These are phyloP conservation scores for Takifugu rubripes DNA, from an alignment of 2,797 vertebrate species.

Conservation along the genomic window DNA sequence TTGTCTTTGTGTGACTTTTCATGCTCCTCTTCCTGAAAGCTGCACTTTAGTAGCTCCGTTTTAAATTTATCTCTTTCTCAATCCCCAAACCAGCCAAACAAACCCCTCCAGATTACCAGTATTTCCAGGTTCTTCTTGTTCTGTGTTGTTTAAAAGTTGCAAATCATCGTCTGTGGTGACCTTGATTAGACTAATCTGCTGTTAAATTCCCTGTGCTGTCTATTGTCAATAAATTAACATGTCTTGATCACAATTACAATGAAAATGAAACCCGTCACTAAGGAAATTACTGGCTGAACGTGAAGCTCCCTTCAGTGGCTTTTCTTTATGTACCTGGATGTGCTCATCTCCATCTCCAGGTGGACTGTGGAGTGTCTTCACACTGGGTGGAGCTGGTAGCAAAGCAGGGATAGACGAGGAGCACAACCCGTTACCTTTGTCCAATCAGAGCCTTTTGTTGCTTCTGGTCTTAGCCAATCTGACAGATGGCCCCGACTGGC, in stretches of 20 bases:
- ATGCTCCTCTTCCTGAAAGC: conserved; percentile 39
- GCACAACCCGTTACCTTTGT: conserved; percentile 87
- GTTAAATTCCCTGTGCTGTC: conserved; percentile 5
- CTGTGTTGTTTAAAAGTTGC: conserved; percentile 65
- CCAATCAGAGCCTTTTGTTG: conserved; percentile 95
- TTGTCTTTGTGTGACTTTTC: conserved; percentile 48
- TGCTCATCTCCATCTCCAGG: conserved; percentile 69
- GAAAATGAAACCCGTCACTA: no score
- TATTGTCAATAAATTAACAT: not conserved
- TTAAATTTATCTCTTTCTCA: conserved; percentile 35
- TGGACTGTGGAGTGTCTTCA: conserved; percentile 96
- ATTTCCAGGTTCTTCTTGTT: conserved; percentile 51
- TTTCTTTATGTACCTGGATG: not conserved
- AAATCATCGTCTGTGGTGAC: conserved; percentile 34
- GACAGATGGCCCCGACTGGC: conserved; percentile 85
- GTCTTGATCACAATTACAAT: not conserved
- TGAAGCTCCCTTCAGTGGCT: not conserved
- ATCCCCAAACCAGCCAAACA: conserved; percentile 25
- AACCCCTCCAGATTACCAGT: conserved; percentile 24
- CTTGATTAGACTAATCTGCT: conserved; percentile 44
- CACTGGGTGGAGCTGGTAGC: conserved; percentile 86
- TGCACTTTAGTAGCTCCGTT: conserved; percentile 26
- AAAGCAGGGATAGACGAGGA: conserved; percentile 78
- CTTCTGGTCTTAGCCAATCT: conserved; percentile 91
- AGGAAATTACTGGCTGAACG: no score